Evolutionary conservation across 2,888 invertebrate species (phyloP).

Genomic region (Carabus problematicus): DNA sequence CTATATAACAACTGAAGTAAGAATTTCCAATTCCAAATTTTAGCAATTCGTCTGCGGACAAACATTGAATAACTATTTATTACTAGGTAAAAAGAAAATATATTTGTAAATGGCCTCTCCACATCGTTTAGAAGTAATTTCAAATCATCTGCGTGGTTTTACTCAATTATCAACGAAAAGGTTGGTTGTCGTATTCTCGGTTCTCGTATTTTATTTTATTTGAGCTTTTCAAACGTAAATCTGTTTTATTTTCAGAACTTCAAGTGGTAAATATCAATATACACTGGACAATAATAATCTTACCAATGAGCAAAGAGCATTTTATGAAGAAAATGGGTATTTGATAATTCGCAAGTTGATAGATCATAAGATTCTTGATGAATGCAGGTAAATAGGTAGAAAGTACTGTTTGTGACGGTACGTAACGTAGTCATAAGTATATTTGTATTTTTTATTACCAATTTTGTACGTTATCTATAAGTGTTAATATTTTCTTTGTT

Average conservation of each 20-base stretch:
- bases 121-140: constrained; percentile 32
- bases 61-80: too few species aligned
- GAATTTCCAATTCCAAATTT: too few species aligned
- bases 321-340: constrained; percentile 84
- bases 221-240: neutral
- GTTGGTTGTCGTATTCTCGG: neutral
- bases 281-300: constrained; percentile 58
- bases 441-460: too few species aligned
- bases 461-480: too few species aligned
- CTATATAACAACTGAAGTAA: too few species aligned
- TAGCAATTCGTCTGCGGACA: too few species aligned
- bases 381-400: constrained; percentile 73
- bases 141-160: constrained; percentile 29
- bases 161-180: neutral
- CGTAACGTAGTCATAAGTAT: too few species aligned
- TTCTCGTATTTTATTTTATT: neutral
- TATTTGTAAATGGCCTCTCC: neutral
- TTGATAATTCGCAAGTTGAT: constrained; percentile 78
- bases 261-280: constrained; percentile 57
- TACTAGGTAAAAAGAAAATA: too few species aligned
- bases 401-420: too few species aligned
- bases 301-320: constrained; percentile 68
- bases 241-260: constrained; percentile 32
- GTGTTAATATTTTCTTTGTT: constrained; percentile 49
- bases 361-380: constrained; percentile 69